Evolutionary conservation across 1,140 invertebrate genomes (phyloP), one percentile per base, ranked within the genome.

Genomic region (Hetaerina americana): DNA sequence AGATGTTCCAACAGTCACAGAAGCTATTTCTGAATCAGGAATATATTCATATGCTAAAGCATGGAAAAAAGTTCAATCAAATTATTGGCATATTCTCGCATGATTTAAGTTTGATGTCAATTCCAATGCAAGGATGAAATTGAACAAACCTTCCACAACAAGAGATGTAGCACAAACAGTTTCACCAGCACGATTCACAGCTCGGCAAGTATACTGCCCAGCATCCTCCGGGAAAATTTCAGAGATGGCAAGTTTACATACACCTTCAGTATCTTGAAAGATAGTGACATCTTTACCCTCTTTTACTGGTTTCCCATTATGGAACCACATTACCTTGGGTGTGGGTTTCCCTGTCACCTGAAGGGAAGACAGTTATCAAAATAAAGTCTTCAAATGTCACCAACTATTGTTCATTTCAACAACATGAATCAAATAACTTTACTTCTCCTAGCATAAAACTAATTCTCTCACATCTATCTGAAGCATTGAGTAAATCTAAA

Each of bases 141-240:
- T 57, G 12, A 70, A 76, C 77, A 82, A 88, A 93, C 91, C 89
- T 89, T 95, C 92, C 73, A 95, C 90, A 77, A 89, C 82, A 66
- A 96, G 86, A 72, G 88, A 86, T 77, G 93, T 88, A 77, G 88
- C 88, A 76, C 91, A 94, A 74, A 90, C 84, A 70, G 90, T 89
- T 82, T 93, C 90, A 68, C 96, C 96, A 76, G 91, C 87, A 78
- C 87, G 85, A 83, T 98, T 98, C 27, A 87, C 84, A 70, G 95
- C 93, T 75, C 84, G 82, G 80, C 94, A 96, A 70, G 86, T 87
- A 80, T 97, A 97, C 80, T 88, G 87, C 25, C 95, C 95, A 75
- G 89, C 87, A 86, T 97, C 93, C 87, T 97, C 95, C 5, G 94
- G 94, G 80, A 96, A 97, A 27, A 95, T 94, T 87, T 97, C 94